phyloP scores from a whole-genome alignment of 2,113 vertebrate species.

The Hippocampus zosterae region DNA sequence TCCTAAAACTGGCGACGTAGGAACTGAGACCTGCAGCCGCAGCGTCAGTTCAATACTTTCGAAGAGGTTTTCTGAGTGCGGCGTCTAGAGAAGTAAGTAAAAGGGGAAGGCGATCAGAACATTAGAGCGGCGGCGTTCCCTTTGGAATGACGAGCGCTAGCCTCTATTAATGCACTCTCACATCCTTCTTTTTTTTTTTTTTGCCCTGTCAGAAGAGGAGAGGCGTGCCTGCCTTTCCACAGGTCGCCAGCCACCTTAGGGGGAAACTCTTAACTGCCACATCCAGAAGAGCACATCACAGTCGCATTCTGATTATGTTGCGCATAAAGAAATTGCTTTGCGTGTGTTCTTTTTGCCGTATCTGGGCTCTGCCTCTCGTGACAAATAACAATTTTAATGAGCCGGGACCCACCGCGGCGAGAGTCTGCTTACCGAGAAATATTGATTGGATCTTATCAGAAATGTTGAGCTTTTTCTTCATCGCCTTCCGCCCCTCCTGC shows the following conservation, averaged over 20 bases:
- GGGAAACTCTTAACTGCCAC: not conserved
- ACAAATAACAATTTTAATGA: slow-evolving; percentile 25
- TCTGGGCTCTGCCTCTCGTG: slow-evolving; percentile 8
- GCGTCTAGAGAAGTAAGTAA: slow-evolving; percentile 10
- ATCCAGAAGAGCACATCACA: slow-evolving; percentile 1
- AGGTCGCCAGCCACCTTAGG: slow-evolving; percentile 13
- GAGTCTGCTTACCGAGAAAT: slow-evolving; percentile 29
- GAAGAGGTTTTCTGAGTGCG: not conserved
- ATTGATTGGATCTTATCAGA: slow-evolving; percentile 20
- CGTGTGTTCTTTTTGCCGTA: slow-evolving; percentile 16
- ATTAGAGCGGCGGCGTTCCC: slow-evolving; percentile 29
- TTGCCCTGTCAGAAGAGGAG: not conserved
- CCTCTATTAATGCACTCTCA: slow-evolving; percentile 23
- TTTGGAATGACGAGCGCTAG: slow-evolving; percentile 28
- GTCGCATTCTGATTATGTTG: slow-evolving; percentile 7
- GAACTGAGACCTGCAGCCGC: not conserved
- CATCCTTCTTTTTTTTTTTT: not conserved
- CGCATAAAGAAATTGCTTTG: not conserved
- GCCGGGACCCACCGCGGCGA: slow-evolving; percentile 7
- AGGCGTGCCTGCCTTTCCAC: slow-evolving; percentile 2
- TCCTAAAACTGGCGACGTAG: not conserved
- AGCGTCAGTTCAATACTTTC: slow-evolving; percentile 9
- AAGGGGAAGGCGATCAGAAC: slow-evolving; percentile 28
- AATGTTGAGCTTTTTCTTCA: slow-evolving; percentile 12
- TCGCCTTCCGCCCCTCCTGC: not conserved